These are phyloP conservation scores for Papilio gigon DNA, from an alignment of 2,888 invertebrate species.

Conservation along the genomic window DNA sequence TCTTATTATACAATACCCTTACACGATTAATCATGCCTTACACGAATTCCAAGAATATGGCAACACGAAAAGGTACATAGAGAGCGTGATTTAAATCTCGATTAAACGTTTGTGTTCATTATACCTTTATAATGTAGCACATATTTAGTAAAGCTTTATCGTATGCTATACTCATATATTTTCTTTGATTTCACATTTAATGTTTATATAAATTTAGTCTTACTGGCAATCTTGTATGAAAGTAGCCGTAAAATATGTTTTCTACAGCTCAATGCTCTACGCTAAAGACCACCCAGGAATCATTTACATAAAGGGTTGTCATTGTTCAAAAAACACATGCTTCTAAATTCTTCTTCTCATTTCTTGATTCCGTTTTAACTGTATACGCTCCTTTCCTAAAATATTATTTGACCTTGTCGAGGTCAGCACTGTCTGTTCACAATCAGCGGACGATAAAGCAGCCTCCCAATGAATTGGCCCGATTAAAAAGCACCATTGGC, in stretches of 20 bases:
- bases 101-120: slow-evolving; percentile 13
- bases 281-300: neutral
- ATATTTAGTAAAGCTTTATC: neutral
- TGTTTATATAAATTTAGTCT: neutral
- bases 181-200: neutral
- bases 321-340: neutral
- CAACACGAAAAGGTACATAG: slow-evolving; percentile 16
- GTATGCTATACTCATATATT: neutral
- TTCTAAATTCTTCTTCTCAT: too few relatives aligned
- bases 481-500: slow-evolving; percentile 79
- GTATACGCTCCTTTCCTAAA: slow-evolving; percentile 38
- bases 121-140: neutral
- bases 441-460: slow-evolving; percentile 71
- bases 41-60: slow-evolving; percentile 21
- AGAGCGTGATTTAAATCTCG: slow-evolving; percentile 2
- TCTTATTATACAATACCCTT: slow-evolving; percentile 16
- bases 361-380: neutral
- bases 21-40: slow-evolving; percentile 20
- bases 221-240: neutral
- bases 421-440: slow-evolving; percentile 72
- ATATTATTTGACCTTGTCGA: slow-evolving; percentile 70
- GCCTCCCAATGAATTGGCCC: slow-evolving; percentile 78
- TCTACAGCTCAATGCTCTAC: neutral
- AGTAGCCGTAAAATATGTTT: neutral
- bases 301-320: neutral